phyloP scores from a whole-genome alignment of 2,888 invertebrate species.

The Meteorus colon region DNA sequence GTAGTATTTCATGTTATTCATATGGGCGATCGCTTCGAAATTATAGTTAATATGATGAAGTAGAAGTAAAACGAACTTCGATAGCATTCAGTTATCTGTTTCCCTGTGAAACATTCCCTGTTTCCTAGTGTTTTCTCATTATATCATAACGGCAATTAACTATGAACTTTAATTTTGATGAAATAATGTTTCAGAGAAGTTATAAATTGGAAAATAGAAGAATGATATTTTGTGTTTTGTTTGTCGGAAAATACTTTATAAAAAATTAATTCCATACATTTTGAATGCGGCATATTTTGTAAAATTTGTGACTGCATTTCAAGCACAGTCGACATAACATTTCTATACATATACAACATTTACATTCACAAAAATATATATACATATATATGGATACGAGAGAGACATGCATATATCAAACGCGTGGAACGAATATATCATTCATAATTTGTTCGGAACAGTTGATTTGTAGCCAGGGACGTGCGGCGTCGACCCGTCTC shows the following conservation, averaged over 20 bases:
- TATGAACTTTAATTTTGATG: not conserved
- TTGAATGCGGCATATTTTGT: slow-evolving; percentile 45
- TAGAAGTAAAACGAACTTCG: too few species aligned
- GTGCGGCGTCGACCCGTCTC: slow-evolving; percentile 69
- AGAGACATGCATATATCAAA: slow-evolving; percentile 69
- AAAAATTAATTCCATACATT: slow-evolving; percentile 41
- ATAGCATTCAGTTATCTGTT: too few species aligned
- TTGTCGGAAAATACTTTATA: not conserved
- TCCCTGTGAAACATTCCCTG: not conserved
- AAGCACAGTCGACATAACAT: slow-evolving; percentile 9
- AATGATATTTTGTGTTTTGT: not conserved
- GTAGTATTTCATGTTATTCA: too few species aligned
- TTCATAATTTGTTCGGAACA: slow-evolving; percentile 72
- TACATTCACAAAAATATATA: slow-evolving; percentile 48
- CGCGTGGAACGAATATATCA: slow-evolving; percentile 71
- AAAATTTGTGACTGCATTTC: slow-evolving; percentile 44
- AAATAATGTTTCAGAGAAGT: not conserved
- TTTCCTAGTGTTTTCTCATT: not conserved
- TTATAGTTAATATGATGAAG: too few species aligned
- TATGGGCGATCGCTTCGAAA: too few species aligned
- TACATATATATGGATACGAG: slow-evolving; percentile 45
- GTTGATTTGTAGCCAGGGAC: slow-evolving; percentile 72
- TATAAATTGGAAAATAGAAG: not conserved
- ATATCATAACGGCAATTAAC: not conserved
- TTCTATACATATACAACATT: slow-evolving; percentile 48